These are phyloP conservation scores for Saturnia pavonia DNA, from an alignment of 2,888 invertebrate species.

Conservation along the genomic window DNA sequence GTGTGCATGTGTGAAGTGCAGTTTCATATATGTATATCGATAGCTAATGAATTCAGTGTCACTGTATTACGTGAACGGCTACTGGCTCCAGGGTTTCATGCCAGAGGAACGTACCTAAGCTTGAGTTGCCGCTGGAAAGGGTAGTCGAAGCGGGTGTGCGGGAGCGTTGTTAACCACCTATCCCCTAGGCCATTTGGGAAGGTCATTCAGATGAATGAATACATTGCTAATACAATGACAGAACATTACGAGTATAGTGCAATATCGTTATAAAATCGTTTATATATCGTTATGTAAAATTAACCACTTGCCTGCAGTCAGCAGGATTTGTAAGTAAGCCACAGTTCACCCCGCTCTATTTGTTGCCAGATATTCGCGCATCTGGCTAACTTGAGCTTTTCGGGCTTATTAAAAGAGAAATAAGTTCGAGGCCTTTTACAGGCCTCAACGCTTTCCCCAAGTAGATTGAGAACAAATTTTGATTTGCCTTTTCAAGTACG, in stretches of 20 bases:
- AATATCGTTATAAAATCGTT: constrained; percentile 28
- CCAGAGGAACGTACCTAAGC: no score
- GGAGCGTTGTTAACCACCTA: no score
- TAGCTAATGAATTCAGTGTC: no score
- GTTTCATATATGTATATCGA: no score
- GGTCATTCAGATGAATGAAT: no score
- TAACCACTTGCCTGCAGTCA: constrained; percentile 50
- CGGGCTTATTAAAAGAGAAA: constrained; percentile 47
- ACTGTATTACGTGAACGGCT: no score
- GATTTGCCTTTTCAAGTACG: constrained; percentile 1
- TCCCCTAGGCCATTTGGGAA: no score
- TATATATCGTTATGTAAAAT: constrained; percentile 37
- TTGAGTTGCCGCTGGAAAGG: no score
- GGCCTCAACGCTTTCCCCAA: constrained; percentile 2
- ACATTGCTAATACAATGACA: no score
- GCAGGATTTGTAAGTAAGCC: constrained; percentile 75
- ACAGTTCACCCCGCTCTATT: constrained; percentile 63
- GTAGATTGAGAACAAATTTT: background rate
- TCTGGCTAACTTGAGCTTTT: constrained; percentile 46
- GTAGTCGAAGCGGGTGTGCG: no score
- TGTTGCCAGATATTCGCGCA: constrained; percentile 60
- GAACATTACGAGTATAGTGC: background rate
- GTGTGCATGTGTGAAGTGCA: no score
- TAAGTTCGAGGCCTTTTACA: constrained; percentile 2
- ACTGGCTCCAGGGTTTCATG: no score